Percentiles rank a stretch among this genome's conserved stretches.
Conservation (phyloP, 2,113 vertebrate species). For the Numida meleagris region DNA sequence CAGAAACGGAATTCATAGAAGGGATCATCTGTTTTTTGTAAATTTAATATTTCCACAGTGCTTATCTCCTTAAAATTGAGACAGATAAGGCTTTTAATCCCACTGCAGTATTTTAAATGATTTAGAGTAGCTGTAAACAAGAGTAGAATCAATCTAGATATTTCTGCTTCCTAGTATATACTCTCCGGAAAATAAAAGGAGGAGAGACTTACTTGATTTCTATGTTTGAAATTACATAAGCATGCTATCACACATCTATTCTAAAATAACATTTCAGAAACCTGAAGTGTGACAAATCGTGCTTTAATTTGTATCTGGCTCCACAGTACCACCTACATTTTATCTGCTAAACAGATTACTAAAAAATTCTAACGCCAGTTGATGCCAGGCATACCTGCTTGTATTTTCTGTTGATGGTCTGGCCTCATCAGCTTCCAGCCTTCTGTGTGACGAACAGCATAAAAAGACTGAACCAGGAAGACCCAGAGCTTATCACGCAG, state of each 20-base stretch:
- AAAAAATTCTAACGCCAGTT: not conserved
- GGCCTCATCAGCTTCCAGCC: constrained; percentile 89
- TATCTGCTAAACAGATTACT: constrained; percentile 27
- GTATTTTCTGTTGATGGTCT: constrained; percentile 86
- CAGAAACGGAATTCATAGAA: not conserved
- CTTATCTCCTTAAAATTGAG: constrained; percentile 55
- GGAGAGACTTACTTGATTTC: not conserved
- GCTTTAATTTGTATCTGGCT: constrained; percentile 14
- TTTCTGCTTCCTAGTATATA: constrained; percentile 16
- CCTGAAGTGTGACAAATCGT: constrained; percentile 25
- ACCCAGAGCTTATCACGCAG: constrained; percentile 91
- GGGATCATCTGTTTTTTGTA: constrained; percentile 23
- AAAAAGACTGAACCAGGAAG: constrained; percentile 96
- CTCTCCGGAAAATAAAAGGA: not conserved
- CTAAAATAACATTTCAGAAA: constrained; percentile 15
- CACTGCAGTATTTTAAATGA: constrained; percentile 44
- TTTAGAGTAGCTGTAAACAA: constrained; percentile 57
- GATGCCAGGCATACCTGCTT: constrained; percentile 84
- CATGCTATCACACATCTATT: constrained; percentile 39
- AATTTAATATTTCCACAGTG: constrained; percentile 34
- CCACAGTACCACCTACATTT: not conserved
- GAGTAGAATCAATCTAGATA: not conserved
- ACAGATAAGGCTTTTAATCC: constrained; percentile 65
- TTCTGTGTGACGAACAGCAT: constrained; percentile 93
- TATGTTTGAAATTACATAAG: not conserved